phyloP scores from a whole-genome alignment of 2,113 vertebrate species.

The Corythaeola cristata region DNA sequence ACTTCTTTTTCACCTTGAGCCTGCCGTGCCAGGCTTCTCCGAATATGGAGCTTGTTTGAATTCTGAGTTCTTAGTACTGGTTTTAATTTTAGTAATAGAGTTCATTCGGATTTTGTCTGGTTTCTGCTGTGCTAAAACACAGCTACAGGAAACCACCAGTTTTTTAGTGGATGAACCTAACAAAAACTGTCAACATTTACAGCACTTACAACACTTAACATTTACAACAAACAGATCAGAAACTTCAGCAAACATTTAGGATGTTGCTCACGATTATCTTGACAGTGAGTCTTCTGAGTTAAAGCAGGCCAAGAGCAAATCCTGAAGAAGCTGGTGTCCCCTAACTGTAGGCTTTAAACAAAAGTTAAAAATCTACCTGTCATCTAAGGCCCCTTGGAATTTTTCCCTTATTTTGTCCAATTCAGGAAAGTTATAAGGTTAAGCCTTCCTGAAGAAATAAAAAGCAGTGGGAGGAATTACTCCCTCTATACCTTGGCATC shows the following conservation, averaged over 20 bases:
- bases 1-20: neutral
- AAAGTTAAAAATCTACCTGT: neutral
- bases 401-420: neutral
- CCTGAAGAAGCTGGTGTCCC: neutral
- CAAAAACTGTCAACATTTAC: neutral
- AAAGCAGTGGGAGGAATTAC: neutral
- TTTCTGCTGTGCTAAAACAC: slow-evolving; percentile 9
- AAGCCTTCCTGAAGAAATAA: neutral
- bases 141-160: neutral
- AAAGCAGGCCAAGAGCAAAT: neutral
- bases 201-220: neutral
- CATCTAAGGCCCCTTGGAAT: neutral
- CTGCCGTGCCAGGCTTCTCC: neutral
- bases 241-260: neutral
- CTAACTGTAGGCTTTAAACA: neutral
- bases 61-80: neutral
- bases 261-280: neutral
- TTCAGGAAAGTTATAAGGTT: neutral
- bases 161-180: neutral
- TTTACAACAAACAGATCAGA: slow-evolving; percentile 13
- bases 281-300: neutral
- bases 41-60: neutral
- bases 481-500: neutral
- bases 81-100: slow-evolving; percentile 23
- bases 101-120: neutral